A percentile compares a stretch with the other conserved stretches of the same genome.
Evolutionary conservation across 1,140 invertebrate species (phyloP).

Genomic region (Odontomachus brunneus): DNA sequence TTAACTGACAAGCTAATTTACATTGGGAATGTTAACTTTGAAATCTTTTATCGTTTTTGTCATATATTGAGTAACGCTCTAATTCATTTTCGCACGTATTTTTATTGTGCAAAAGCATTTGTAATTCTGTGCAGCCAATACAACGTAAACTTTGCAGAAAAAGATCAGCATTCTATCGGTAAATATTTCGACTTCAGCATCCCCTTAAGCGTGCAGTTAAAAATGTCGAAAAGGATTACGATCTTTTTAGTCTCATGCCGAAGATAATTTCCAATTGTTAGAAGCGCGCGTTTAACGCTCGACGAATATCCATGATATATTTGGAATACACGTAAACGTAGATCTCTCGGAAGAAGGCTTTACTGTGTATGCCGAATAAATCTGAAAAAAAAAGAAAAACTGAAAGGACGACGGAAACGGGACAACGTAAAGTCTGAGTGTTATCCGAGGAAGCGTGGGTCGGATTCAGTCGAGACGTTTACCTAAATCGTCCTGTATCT

Average conservation of each 20-base stretch:
- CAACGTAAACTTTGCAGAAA: too few species aligned
- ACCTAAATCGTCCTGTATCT: slow-evolving; percentile 59
- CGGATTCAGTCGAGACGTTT: slow-evolving; percentile 49
- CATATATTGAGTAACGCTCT: too few species aligned
- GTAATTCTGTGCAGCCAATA: too few species aligned
- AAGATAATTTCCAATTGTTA: not conserved
- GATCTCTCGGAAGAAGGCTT: not conserved
- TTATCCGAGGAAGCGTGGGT: slow-evolving; percentile 48
- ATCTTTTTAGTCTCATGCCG: not conserved
- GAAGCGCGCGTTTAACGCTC: not conserved
- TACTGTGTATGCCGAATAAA: slow-evolving; percentile 5
- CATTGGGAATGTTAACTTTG: too few species aligned
- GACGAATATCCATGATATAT: slow-evolving; percentile 1
- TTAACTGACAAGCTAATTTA: too few species aligned
- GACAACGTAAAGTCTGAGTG: slow-evolving; percentile 49
- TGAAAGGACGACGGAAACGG: slow-evolving; percentile 41
- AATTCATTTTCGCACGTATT: too few species aligned
- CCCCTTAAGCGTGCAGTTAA: too few species aligned
- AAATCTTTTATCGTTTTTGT: too few species aligned
- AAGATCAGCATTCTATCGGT: too few species aligned
- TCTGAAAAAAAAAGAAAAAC: slow-evolving; percentile 33
- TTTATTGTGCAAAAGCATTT: too few species aligned
- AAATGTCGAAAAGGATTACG: not conserved
- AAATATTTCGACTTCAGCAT: too few species aligned
- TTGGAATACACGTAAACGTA: not conserved